Percentiles rank a stretch among this genome's conserved stretches.
Conservation (phyloP, 92 coral and sea anemone species). For the Scolanthus callimorphus region DNA sequence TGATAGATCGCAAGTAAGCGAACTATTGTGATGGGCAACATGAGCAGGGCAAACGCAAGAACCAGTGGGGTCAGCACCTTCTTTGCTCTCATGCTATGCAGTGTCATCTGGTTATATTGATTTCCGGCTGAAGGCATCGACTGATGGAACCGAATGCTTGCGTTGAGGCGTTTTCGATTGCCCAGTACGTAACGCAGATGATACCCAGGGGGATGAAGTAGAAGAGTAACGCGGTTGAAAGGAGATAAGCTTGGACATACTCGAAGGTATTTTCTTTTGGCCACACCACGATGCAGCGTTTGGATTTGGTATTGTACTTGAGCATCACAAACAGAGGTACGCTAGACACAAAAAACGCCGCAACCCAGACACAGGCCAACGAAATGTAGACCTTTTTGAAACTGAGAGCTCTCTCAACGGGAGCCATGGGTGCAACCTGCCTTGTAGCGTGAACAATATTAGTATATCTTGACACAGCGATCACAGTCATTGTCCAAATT, state of each 20-base stretch:
- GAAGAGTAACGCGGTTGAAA: background rate
- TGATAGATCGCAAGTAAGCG: background rate
- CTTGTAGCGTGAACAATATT: conserved; percentile 26
- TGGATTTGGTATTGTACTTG: no score
- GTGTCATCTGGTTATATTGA: background rate
- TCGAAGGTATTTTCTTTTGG: background rate
- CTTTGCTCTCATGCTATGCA: background rate
- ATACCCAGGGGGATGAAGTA: background rate
- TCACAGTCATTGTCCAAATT: conserved; percentile 54
- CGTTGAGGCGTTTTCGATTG: background rate
- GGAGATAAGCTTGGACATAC: background rate
- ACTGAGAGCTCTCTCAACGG: conserved; percentile 4
- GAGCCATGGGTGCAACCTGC: background rate
- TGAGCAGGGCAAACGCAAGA: background rate
- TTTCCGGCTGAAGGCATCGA: background rate
- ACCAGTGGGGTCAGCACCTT: background rate
- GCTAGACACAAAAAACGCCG: conserved; percentile 25
- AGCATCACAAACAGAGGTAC: conserved; percentile 24
- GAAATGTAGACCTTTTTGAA: conserved; percentile 1
- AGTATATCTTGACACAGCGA: conserved; percentile 52
- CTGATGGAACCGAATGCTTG: background rate
- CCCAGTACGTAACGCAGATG: background rate
- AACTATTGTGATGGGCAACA: background rate
- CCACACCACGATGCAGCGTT: background rate
- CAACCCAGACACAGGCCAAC: conserved; percentile 32